Evolutionary conservation across 2,797 vertebrate species (phyloP).

Genomic region (Falco cherrug): DNA sequence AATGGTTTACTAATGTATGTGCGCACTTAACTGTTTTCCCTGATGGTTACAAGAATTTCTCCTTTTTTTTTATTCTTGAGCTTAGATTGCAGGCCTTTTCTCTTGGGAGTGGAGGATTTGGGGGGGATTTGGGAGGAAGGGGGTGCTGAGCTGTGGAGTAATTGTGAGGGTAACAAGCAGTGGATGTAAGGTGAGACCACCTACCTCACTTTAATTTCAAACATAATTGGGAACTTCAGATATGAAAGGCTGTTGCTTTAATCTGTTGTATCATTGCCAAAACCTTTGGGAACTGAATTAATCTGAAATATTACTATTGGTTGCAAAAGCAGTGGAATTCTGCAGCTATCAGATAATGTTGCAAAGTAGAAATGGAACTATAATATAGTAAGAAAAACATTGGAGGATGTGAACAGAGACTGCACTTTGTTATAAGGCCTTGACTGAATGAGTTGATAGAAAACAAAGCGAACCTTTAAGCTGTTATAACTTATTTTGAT

Average conservation of each 20-base stretch:
- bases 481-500: background rate
- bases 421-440: background rate
- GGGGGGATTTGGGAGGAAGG: background rate
- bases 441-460: background rate
- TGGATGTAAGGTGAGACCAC: slow-evolving; percentile 22
- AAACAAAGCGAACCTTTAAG: background rate
- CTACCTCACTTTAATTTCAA: slow-evolving; percentile 31
- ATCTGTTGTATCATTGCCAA: slow-evolving; percentile 9
- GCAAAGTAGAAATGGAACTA: background rate
- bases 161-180: background rate
- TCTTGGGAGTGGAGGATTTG: background rate
- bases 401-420: background rate
- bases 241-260: slow-evolving; percentile 20
- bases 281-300: background rate
- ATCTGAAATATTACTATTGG: background rate
- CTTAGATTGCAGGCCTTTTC: background rate
- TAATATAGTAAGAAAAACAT: background rate
- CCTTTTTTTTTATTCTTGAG: background rate
- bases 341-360: background rate
- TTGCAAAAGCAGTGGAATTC: background rate
- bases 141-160: background rate
- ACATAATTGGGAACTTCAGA: background rate
- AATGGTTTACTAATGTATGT: background rate
- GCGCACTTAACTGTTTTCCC: background rate
- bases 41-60: background rate